Evolutionary conservation across 2,113 vertebrate species (phyloP), one percentile per base, ranked within the genome.

Genomic region (Tursiops truncatus): DNA sequence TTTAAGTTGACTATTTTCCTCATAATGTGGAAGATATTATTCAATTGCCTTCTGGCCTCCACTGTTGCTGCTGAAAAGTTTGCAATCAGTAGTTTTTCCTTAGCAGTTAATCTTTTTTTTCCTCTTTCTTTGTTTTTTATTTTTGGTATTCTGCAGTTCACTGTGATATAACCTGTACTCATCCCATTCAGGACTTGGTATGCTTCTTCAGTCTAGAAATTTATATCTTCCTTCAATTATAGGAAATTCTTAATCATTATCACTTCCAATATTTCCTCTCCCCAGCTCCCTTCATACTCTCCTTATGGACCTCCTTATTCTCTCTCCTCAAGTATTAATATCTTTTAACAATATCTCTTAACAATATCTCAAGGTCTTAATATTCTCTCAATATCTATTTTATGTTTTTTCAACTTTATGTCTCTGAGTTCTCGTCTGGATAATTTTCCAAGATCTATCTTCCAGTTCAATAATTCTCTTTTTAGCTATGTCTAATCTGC

Each of bases 381-480:
- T n/a, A 79, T 47, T 79, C 41, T 82, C 3, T 56, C 36, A 82
- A 5, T n/a, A 56, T 97, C n/a, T 41, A 20, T 38, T 97, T 86
- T 70, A 44, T 53, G 71, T 67, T 83, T 83, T 97, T 73, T 58
- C 7, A 76, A 65, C 56, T 92, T 62, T 79, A 17, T 87, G 74
- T 67, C 21, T 79, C 62, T 79, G 38, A 56, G 47, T 41, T 90
- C 28, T 87, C 91, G 62, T 28, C 60, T 80, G 56, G 17, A 11
- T 62, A 84, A 93, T 84, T 91, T 95, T 41, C 25, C 38, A 21
- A 85, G n/a, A 80, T 21, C 31, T 56, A 47, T 84, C 17, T 94
- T 84, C 41, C 26, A 93, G 58, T 84, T 95, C 41, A 91, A 41
- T 14, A 88, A 74, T 70, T 84, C 79, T 91, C n/a, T 89, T 38